A percentile compares a stretch with the other conserved stretches of the same genome.
phyloP scores from a whole-genome alignment of 2,113 vertebrate genomes.

The Salvelinus alpinus region DNA sequence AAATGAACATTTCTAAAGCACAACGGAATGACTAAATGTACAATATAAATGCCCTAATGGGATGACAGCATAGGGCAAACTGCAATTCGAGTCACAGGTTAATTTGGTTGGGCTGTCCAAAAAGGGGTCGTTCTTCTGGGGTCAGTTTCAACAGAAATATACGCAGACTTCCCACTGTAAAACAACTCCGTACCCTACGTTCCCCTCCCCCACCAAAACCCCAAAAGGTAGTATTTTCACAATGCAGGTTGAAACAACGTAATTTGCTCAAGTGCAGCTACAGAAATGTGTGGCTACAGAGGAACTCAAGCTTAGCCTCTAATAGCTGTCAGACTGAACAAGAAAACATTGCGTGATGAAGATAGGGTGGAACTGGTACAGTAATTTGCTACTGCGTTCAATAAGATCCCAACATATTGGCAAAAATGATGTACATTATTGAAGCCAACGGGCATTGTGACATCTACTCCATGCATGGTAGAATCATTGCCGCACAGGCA shows the following conservation, averaged over 20 bases:
- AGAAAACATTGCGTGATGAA: constrained; percentile 4
- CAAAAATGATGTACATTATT: constrained; percentile 82
- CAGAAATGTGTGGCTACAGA: constrained; percentile 1
- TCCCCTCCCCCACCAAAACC: not conserved
- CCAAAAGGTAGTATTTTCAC: no score
- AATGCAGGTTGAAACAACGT: constrained; percentile 16
- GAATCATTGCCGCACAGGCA: constrained; percentile 92
- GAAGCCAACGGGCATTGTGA: constrained; percentile 32
- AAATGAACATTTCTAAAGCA: constrained; percentile 1
- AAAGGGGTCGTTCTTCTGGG: not conserved
- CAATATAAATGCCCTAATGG: not conserved
- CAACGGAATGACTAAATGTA: not conserved
- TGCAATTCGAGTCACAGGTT: not conserved
- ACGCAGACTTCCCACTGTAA: not conserved
- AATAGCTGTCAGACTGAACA: not conserved
- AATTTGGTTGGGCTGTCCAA: not conserved
- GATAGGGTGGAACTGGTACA: not conserved
- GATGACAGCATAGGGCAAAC: not conserved
- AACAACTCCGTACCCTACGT: not conserved
- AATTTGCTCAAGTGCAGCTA: not conserved
- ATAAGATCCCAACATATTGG: constrained; percentile 77
- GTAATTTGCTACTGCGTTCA: constrained; percentile 56
- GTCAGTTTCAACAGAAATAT: no score
- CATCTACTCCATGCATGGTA: constrained; percentile 21
- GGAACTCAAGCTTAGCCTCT: not conserved